A percentile compares a stretch with the other conserved stretches of the same genome.
Conservation (phyloP, 2,888 invertebrate genomes). For the Volucella zonaria region DNA sequence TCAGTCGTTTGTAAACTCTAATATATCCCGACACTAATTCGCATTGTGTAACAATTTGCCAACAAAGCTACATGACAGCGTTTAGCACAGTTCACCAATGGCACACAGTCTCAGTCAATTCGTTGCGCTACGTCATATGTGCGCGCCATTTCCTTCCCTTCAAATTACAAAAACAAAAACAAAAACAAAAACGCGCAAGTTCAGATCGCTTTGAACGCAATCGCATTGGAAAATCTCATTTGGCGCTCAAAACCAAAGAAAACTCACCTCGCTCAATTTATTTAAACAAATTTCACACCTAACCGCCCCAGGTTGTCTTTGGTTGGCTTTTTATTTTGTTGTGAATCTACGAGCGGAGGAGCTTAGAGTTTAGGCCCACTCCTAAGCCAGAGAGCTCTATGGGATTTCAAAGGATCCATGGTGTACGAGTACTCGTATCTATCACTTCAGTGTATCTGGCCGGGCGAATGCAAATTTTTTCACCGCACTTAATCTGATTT, state of each 20-base stretch:
- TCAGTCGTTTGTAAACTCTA: slow-evolving; percentile 64
- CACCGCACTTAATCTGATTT: slow-evolving; percentile 70
- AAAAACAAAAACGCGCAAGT: slow-evolving; percentile 13
- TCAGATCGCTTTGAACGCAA: slow-evolving; percentile 70
- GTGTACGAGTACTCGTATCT: slow-evolving; percentile 37
- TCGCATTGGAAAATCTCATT: slow-evolving; percentile 38
- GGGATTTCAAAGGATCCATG: slow-evolving; percentile 58
- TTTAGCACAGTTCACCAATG: slow-evolving; percentile 55
- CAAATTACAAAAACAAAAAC: slow-evolving; percentile 1
- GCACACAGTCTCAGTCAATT: neutral
- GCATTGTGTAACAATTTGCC: slow-evolving; percentile 73
- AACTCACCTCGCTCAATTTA: slow-evolving; percentile 58
- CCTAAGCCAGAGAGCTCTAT: slow-evolving; percentile 38
- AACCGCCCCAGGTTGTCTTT: slow-evolving; percentile 60
- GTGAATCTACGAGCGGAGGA: slow-evolving; percentile 14
- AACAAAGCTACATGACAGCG: slow-evolving; percentile 73
- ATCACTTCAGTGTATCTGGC: slow-evolving; percentile 26
- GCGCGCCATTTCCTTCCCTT: slow-evolving; percentile 56
- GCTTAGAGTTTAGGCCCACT: slow-evolving; percentile 34
- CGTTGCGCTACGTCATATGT: slow-evolving; percentile 32
- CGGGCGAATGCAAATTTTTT: slow-evolving; percentile 69
- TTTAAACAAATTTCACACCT: slow-evolving; percentile 74
- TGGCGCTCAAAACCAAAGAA: neutral
- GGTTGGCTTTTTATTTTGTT: slow-evolving; percentile 66
- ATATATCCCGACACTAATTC: slow-evolving; percentile 72